These are phyloP conservation scores for Apamea anceps DNA, from an alignment of 2,888 invertebrate genomes.

Conservation along the genomic window DNA sequence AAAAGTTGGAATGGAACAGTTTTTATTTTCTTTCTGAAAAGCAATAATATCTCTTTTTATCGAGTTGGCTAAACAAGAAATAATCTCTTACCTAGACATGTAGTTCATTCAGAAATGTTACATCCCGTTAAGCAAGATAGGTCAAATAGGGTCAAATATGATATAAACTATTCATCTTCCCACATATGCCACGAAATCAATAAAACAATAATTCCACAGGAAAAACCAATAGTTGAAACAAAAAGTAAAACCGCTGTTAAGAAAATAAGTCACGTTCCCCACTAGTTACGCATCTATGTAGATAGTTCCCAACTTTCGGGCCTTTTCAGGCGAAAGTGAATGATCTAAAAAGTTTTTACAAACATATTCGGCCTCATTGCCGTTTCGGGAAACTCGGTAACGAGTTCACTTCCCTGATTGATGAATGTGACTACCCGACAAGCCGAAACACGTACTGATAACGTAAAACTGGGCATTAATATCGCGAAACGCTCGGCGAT, in stretches of 20 bases:
- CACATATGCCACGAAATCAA: slow-evolving; percentile 24
- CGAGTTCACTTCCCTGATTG: slow-evolving; percentile 88
- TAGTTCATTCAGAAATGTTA: background rate
- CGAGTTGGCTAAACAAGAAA: background rate
- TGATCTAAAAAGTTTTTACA: slow-evolving; percentile 87
- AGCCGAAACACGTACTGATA: slow-evolving; percentile 82
- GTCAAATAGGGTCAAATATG: background rate
- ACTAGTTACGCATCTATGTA: slow-evolving; percentile 70
- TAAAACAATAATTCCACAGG: slow-evolving; percentile 33
- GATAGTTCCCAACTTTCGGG: slow-evolving; percentile 68
- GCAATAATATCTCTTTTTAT: background rate
- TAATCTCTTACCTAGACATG: background rate
- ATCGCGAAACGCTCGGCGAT: slow-evolving; percentile 73
- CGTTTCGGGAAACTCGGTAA: slow-evolving; percentile 84
- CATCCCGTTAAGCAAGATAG: background rate
- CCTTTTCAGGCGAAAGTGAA: slow-evolving; percentile 85
- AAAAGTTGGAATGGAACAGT: background rate
- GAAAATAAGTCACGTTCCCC: slow-evolving; percentile 71
- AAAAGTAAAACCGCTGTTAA: slow-evolving; percentile 50
- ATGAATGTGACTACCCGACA: slow-evolving; percentile 79
- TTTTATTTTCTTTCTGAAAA: background rate
- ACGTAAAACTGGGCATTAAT: slow-evolving; percentile 79
- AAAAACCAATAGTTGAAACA: slow-evolving; percentile 49
- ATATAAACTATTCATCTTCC: background rate
- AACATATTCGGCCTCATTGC: slow-evolving; percentile 83